Evolutionary conservation across 2,888 invertebrate genomes (phyloP), one percentile per base, ranked within the genome.

Genomic region (Leucozona laternaria): DNA sequence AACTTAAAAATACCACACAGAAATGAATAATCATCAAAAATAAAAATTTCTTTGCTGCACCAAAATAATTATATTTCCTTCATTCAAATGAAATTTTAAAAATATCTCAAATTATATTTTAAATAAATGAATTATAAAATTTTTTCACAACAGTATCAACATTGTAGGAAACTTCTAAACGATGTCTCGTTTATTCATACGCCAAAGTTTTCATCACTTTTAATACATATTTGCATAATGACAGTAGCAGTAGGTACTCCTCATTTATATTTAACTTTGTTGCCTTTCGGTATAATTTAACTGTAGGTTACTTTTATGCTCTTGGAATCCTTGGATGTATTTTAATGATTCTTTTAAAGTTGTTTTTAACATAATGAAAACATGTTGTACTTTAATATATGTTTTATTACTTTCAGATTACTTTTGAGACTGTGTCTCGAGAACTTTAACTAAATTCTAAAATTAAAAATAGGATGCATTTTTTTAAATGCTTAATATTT

Each of bases 321-420:
- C 2, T 34, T 31, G 31, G 11, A 31, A 31, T 57, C 11, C 31
- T n/a, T 37, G 34, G 2, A 45, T 58, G 34, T n/a, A 20, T 20
- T 58, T 58, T 58, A 37, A 58, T 58, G 58, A 58, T 58, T 34
- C 13, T 58, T 58, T 58, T 20, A 20, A 34, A 58, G 13, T 58
- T 58, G 57, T 57, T 58, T 40, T 58, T 58, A 58, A 58, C 3
- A 58, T 58, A 22, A 37, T 58, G 58, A 20, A 13, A 22, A 58
- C 37, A 37, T 22, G 58, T 37, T 45, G 2, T 45, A 45, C 4
- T 45, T 45, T 17, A 45, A 45, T 45, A 45, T 45, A 17, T 17
- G 10, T 58, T 58, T 53, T n/a, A 53, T 53, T 53, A 25, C 25
- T 25, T 53, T 53, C 15, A 25, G 7, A 53, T 53, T 53, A 53